phyloP scores from a whole-genome alignment of 2,888 invertebrate species.

The Cheilosia pagana region DNA sequence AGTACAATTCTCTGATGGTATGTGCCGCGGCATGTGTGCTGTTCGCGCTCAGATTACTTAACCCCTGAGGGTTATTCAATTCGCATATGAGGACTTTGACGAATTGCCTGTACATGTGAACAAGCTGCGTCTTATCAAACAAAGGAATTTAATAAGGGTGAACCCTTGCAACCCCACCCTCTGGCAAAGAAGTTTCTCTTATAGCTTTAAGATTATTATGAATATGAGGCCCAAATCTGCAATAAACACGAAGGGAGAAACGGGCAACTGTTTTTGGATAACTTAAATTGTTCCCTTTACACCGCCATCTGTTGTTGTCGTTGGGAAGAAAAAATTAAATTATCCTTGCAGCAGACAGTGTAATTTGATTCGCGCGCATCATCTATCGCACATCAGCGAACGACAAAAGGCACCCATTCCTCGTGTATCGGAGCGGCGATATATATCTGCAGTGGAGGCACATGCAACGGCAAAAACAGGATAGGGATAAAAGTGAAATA shows the following conservation, averaged over 20 bases:
- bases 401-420: slow-evolving; percentile 53
- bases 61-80: slow-evolving; percentile 64
- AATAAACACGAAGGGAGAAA: slow-evolving; percentile 6
- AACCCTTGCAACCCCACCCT: neutral
- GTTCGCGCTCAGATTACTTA: slow-evolving; percentile 58
- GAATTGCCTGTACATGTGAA: slow-evolving; percentile 52
- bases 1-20: neutral
- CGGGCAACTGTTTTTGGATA: neutral
- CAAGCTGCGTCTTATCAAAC: slow-evolving; percentile 55
- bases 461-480: slow-evolving; percentile 10
- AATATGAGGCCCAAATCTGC: no score
- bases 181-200: slow-evolving; percentile 17
- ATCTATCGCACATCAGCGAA: slow-evolving; percentile 58
- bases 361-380: slow-evolving; percentile 68
- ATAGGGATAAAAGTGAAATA: slow-evolving; percentile 1
- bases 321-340: slow-evolving; percentile 46
- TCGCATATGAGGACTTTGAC: slow-evolving; percentile 63
- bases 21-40: slow-evolving; percentile 11
- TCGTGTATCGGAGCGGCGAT: slow-evolving; percentile 25
- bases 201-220: slow-evolving; percentile 38
- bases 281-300: neutral
- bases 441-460: slow-evolving; percentile 8
- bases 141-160: slow-evolving; percentile 70
- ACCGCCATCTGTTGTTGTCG: slow-evolving; percentile 56
- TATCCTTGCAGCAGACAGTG: slow-evolving; percentile 63